Evolutionary conservation across 1,140 invertebrate species (phyloP), one percentile per base, ranked within the genome.

Genomic region (Carcinoscorpius rotundicauda): DNA sequence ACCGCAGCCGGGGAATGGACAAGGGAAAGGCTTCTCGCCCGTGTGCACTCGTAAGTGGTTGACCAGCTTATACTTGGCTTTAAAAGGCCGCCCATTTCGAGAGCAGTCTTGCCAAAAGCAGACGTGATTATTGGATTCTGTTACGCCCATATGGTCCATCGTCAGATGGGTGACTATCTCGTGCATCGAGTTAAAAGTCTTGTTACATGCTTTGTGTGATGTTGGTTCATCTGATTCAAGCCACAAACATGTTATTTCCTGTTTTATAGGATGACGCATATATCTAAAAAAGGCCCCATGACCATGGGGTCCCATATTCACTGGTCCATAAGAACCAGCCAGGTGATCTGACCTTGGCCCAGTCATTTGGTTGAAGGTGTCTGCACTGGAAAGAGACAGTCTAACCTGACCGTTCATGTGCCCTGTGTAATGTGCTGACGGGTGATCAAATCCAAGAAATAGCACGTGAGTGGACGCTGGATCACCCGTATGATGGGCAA

Each of bases 1-100:
- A 57, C 93, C 93, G 78, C 97, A 99, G 1, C 88, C 88, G 8
- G 91, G 89, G 79, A 97, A 97, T 0, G 93, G 92, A 74, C 97
- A 99, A 5, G 92, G 91, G 74, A 99, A 99, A 0, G 97, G 97
- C 78, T 98, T 98, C 77, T 99, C 96, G 10, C 97, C 97, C 1
- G 97, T 99, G 77, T 99, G 97, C 61, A 99, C 97, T 62, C 97
- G 82, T 71, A 99, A 97, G 78, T 99, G 97, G 80, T 99, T 99
- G 73, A 99, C 96, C 74, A 99, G 84, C 80, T 99, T 99, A 82
- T 99, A 99, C 81, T 99, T 99, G 78, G 97, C 97, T 81, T 99
- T 99, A 81, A 99, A 99, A 49, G 96, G 92, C 64, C 90, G 81
- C 0, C 92, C 92, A 76, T 96, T 93, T 60, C 96, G 81, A 60